Percentiles rank a stretch among this genome's conserved stretches.
Evolutionary conservation across 2,888 invertebrate species (phyloP).

Genomic region (Neocrepidodera transversa): DNA sequence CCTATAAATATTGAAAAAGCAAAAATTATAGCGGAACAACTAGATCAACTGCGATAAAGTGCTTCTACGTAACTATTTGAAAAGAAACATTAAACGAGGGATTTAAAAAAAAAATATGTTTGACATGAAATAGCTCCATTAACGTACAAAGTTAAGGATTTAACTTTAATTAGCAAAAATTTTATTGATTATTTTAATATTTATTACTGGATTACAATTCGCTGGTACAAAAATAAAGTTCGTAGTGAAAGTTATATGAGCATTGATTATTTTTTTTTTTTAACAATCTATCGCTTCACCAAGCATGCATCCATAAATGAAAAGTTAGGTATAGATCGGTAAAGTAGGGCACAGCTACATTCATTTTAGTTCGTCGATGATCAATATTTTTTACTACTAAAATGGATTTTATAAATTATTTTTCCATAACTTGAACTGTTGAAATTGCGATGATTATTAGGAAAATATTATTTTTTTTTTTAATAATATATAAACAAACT

Average conservation of each 20-base stretch:
- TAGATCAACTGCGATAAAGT: conserved; percentile 9
- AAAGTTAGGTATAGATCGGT: conserved; percentile 30
- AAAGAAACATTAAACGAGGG: background rate
- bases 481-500: no score
- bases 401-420: conserved; percentile 46
- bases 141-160: no score
- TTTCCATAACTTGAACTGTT: conserved; percentile 41
- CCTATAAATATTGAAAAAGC: conserved; percentile 25
- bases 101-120: background rate
- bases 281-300: conserved; percentile 29
- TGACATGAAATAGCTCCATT: background rate
- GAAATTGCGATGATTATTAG: background rate
- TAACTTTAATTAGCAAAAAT: no score
- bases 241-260: no score
- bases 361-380: conserved; percentile 35
- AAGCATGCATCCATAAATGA: conserved; percentile 36
- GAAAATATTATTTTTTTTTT: no score
- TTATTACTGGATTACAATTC: no score
- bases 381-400: conserved; percentile 46
- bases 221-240: no score
- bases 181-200: no score
- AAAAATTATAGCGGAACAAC: conserved; percentile 12
- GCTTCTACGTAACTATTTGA: background rate
- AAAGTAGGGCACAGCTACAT: conserved; percentile 40
- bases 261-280: no score